A percentile compares a stretch with the other conserved stretches of the same genome.
phyloP scores from a whole-genome alignment of 2,113 vertebrate genomes.

The Nothoprocta pentlandii region DNA sequence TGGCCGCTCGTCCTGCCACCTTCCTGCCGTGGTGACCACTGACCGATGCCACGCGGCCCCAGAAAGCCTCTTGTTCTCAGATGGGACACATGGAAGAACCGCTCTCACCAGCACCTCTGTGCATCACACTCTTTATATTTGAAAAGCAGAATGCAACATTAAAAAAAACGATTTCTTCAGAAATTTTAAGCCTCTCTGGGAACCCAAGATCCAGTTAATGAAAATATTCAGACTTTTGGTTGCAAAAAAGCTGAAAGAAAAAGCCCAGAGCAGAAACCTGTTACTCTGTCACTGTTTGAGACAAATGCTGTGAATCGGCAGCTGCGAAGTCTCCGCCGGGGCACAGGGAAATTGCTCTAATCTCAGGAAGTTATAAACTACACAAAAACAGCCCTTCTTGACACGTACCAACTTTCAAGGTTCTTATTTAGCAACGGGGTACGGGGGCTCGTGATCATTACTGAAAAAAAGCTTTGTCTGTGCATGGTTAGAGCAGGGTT shows the following conservation, averaged over 20 bases:
- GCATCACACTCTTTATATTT: background rate
- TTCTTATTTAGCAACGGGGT: background rate
- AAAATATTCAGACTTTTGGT: background rate
- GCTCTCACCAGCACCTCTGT: background rate
- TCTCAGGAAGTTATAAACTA: background rate
- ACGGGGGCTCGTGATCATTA: background rate
- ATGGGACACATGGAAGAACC: background rate
- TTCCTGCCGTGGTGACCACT: background rate
- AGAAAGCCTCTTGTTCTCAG: background rate
- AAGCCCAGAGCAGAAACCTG: background rate
- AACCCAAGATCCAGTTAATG: background rate
- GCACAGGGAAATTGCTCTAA: background rate
- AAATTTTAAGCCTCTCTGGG: background rate
- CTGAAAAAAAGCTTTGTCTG: background rate
- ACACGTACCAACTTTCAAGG: background rate
- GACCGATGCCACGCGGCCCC: background rate
- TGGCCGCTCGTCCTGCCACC: background rate
- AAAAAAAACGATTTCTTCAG: background rate
- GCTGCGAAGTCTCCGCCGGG: background rate
- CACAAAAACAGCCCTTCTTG: background rate
- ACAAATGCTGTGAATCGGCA: background rate
- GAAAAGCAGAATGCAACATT: accelerated
- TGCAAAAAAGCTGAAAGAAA: background rate
- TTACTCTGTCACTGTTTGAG: background rate
- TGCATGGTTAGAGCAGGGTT: background rate